Percentiles rank a stretch among this genome's conserved stretches.
These are phyloP conservation scores for Meteorus sp. DNA, from an alignment of 1,140 invertebrate genomes.

Conservation along the genomic window DNA sequence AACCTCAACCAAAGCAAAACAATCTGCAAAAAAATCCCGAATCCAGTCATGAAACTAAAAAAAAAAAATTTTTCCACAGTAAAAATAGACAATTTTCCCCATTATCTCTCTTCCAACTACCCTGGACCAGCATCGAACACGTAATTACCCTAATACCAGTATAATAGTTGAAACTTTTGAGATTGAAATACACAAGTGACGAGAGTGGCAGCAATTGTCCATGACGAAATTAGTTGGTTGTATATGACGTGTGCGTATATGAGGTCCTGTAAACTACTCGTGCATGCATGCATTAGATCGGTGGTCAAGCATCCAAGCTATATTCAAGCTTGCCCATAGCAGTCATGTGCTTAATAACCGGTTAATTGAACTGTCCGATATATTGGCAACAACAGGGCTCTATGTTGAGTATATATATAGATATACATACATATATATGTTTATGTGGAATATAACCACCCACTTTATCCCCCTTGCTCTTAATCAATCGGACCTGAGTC, in stretches of 20 bases:
- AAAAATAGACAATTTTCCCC: no score
- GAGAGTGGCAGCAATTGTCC: constrained; percentile 4
- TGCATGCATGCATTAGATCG: constrained; percentile 41
- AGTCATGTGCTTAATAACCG: constrained; percentile 46
- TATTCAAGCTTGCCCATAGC: constrained; percentile 42
- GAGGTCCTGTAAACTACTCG: constrained; percentile 33
- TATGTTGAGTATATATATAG: constrained; percentile 5
- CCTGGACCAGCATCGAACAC: no score
- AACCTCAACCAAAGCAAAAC: no score
- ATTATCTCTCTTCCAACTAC: no score
- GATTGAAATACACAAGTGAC: constrained; percentile 3
- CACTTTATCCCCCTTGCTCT: constrained; percentile 22
- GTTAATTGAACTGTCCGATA: constrained; percentile 49
- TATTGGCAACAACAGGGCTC: constrained; percentile 40
- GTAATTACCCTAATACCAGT: no score
- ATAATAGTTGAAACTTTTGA: no score
- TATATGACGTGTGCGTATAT: constrained; percentile 29
- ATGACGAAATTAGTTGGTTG: constrained; percentile 16
- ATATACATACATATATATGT: no score
- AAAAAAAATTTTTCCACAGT: no score
- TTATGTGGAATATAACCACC: no score
- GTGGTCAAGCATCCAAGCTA: constrained; percentile 37
- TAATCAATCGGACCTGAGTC: constrained; percentile 17
- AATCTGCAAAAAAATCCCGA: no score
- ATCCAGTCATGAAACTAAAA: no score